Base-by-base conservation (phyloP, 2,888 invertebrate species). In the Ypsolopha sequella region DNA sequence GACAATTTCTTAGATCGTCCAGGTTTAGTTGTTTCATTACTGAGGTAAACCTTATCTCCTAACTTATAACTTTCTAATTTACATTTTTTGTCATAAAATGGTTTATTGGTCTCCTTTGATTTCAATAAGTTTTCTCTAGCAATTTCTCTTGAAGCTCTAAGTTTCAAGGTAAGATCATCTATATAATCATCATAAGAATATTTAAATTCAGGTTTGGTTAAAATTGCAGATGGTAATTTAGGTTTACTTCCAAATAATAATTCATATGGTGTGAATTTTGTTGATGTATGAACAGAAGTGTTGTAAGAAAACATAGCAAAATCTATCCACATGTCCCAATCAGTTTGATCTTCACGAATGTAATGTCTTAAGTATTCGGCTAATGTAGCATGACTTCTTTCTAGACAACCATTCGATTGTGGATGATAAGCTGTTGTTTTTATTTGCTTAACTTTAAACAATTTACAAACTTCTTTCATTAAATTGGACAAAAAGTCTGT, bases 321-420 rank as follows among this genome's bases (percentile, higher is more conserved):
- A 38, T 60, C 56, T 8, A 71, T 33, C 59, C 60, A 65, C 44
- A 63, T 44, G 47, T 71, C 68, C 70, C 72, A 74, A 53, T 73
- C 61, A 1, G 53, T 58, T 57, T 65, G 64, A 14, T 69, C 56
- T 51, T 57, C 14, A 13, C 63, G 64, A 6, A 72, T 60, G 53
- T 61, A 74, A 55, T 70, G 67, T 58, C 66, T 67, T 7, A 75
- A 44, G 56, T 67, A 68, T n/a, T 70, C 64, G 14, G 60, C 60
- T 41, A 68, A 60, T 49, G 65, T 67, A 13, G 53, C 52, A 54
- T 68, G 68, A 47, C 55, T 59, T 14, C 68, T 53, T 59, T 72
- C 68, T 33, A 70, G 48, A 1, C 63, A 60, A 36, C 66, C 68
- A 52, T 68, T 64, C 3, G 59, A 58, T 58, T 69, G 65, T n/a